Conservation (phyloP, 2,113 vertebrate species). For the Terrapene triunguis region DNA sequence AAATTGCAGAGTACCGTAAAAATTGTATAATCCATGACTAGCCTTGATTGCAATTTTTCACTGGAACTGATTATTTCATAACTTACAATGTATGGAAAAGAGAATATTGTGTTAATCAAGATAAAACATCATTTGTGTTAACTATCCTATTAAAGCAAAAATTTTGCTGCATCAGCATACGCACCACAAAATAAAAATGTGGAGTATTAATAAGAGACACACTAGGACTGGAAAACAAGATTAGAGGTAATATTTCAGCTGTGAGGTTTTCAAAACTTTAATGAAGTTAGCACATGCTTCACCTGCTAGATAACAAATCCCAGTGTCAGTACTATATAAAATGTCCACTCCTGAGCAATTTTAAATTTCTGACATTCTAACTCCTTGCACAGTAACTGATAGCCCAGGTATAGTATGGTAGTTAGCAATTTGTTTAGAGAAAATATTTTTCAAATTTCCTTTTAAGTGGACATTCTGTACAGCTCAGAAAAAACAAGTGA, state of each 20-base stretch:
- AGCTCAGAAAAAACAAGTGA: conserved; percentile 23
- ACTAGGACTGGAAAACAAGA: neutral
- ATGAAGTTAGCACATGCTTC: neutral
- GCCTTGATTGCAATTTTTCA: conserved; percentile 12
- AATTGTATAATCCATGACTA: neutral
- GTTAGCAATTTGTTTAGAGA: conserved; percentile 8
- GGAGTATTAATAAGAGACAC: neutral
- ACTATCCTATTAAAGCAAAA: neutral
- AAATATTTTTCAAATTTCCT: conserved; percentile 7
- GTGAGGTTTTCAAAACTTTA: neutral
- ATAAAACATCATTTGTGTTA: neutral
- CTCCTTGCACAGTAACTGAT: conserved; percentile 49
- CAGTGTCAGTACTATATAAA: conserved; percentile 25
- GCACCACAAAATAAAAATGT: conserved; percentile 13
- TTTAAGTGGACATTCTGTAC: neutral
- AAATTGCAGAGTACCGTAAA: neutral
- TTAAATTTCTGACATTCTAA: conserved; percentile 47
- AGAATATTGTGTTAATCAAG: neutral
- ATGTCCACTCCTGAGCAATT: conserved; percentile 41
- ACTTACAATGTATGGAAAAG: neutral
- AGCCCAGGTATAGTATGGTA: neutral
- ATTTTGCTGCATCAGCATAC: neutral
- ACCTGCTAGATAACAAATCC: conserved; percentile 58
- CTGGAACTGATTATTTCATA: neutral
- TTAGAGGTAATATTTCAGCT: conserved; percentile 15